Base-by-base conservation (phyloP, 2,797 vertebrate species). In the Brachyalestes nurse region DNA sequence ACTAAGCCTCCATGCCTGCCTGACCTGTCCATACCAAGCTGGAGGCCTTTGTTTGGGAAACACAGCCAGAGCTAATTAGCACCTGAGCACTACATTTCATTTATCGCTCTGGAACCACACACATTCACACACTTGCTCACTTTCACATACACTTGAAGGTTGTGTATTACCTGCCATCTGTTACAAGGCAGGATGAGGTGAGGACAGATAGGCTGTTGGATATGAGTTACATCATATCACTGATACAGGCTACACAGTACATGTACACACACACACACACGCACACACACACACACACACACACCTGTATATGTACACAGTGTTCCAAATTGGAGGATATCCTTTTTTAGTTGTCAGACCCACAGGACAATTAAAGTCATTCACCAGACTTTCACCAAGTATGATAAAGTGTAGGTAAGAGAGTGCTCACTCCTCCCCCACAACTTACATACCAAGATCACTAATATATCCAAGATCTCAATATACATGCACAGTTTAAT, bases 221-320 rank as follows among this genome's bases (percentile, higher is more conserved):
- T 62, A n/a, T 62, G 40, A 75, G 53, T 75, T 75, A 60, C 72
- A 62, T 75, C 57, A 60, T 74, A 51, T 45, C 55, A 45, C 34
- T 21, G 17, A 21, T 57, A n/a, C 53, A 17, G 53, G 25, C 34
- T 17, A 45, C 17, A 10, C 34, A 58, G 17, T 42, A 38, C 28
- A 38, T 25, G 8, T 21, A 5, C 6, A 60, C 49, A 77, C 17
- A 77, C 25, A 66, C 49, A 55, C 8, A 65, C 25, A 51, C 45
- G 64, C 8, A 65, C 60, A 64, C 45, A 75, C 45, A 64, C 45
- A 64, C 23, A 75, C 5, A 75, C 40, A 69, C 7, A 49, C 12
- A 10, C 45, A 70, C 2, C 28, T 34, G 28, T 19, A 70, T 7
- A 71, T 25, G 2, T 4, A 34, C 13, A 19, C 61, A 61, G 23